A percentile compares a stretch with the other conserved stretches of the same genome.
These are phyloP conservation scores for Cuniculus paca DNA, from an alignment of 2,797 vertebrate species.

Conservation along the genomic window DNA sequence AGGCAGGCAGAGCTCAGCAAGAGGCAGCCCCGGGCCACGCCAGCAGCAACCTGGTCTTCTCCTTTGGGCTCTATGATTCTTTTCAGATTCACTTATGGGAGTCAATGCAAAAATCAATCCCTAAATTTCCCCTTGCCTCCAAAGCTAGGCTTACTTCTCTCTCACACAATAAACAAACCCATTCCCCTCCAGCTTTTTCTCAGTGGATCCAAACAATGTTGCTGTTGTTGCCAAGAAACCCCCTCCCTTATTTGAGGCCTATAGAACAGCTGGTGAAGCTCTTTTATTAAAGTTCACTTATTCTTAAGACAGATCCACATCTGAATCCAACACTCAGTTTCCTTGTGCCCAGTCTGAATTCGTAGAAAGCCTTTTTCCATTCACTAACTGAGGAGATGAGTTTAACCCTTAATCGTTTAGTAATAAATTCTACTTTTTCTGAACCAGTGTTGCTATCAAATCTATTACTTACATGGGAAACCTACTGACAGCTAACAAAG, in stretches of 20 bases:
- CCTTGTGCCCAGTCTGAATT: neutral
- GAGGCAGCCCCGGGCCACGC: neutral
- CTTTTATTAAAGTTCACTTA: conserved; percentile 40
- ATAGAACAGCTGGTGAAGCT: conserved; percentile 42
- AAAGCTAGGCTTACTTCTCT: conserved; percentile 45
- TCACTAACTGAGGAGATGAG: neutral
- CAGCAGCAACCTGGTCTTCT: neutral
- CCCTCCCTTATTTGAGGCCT: conserved; percentile 11
- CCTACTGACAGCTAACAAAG: conserved; percentile 56
- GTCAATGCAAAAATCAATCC: conserved; percentile 49
- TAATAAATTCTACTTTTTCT: neutral
- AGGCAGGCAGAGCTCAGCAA: neutral
- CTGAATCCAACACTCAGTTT: conserved; percentile 62
- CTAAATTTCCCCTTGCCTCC: conserved; percentile 37
- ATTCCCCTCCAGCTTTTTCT: conserved; percentile 51
- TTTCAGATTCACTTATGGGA: conserved; percentile 1
- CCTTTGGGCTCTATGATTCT: neutral
- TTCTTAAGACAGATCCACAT: neutral
- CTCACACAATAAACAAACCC: conserved; percentile 56
- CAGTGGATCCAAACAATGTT: conserved; percentile 52
- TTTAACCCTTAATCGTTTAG: conserved; percentile 20
- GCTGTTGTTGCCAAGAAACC: conserved; percentile 57
- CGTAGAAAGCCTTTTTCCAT: conserved; percentile 15
- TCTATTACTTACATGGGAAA: neutral
- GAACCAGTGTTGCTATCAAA: neutral